phyloP scores from a whole-genome alignment of 2,113 vertebrate species.

The Nipponia nippon region DNA sequence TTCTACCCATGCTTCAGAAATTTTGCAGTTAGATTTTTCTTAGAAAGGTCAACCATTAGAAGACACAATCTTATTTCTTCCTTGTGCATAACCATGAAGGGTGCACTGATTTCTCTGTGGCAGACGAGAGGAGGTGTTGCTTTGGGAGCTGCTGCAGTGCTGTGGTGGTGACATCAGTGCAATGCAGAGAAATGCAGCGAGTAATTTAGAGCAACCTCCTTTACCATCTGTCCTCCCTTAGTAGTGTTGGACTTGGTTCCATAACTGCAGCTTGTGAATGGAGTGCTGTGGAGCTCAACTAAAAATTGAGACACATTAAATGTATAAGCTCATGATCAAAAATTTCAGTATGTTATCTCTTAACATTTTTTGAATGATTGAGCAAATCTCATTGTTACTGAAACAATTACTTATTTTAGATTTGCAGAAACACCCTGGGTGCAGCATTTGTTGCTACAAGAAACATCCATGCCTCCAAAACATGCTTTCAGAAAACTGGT shows the following conservation, averaged over 20 bases:
- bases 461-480: slow-evolving; percentile 86
- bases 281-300: too few relatives aligned
- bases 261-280: rapidly evolving
- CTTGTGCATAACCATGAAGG: rapidly evolving
- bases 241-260: background rate
- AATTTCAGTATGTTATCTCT: background rate
- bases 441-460: slow-evolving; percentile 87
- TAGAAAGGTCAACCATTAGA: background rate
- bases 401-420: slow-evolving; percentile 58
- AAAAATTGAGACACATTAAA: rapidly evolving
- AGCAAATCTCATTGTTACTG: background rate
- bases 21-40: background rate
- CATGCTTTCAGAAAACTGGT: slow-evolving; percentile 90
- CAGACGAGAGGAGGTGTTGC: rapidly evolving
- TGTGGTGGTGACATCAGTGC: background rate
- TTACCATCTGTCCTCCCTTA: rapidly evolving
- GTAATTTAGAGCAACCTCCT: background rate
- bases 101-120: background rate
- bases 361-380: rapidly evolving
- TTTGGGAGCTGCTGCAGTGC: background rate
- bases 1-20: rapidly evolving
- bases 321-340: background rate
- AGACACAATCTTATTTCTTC: rapidly evolving
- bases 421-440: slow-evolving; percentile 84
- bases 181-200: background rate